Base-by-base conservation (phyloP, 2,888 invertebrate species). In the Lasioglossum lativentre region DNA sequence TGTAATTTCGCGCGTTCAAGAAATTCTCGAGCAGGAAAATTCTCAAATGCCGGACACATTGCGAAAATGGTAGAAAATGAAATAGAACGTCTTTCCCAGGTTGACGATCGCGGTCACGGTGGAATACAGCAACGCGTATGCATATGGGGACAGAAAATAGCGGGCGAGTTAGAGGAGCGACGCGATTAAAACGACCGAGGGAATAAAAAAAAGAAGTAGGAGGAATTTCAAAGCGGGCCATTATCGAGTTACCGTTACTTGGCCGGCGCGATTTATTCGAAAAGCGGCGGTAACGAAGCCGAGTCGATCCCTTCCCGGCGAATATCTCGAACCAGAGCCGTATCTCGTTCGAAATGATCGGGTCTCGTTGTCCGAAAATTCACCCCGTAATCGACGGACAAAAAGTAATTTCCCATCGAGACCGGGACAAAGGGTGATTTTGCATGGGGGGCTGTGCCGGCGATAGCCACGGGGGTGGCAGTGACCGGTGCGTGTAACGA, bases 401-500 rank as follows among this genome's bases (percentile, higher is more conserved):
- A 94, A 94, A 95, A 95, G 94, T 95, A 95, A 95, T 95, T 95
- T 94, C 94, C 94, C 94, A 93, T 94, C 93, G 92, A 92, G 92
- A 91, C 90, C 92, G 90, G 93, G 93, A 94, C 94, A 94, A 94
- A 94, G 94, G 95, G 94, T 93, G 94, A 94, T 95, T 95, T 94
- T 94, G 92, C 92, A 93, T 92, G 92, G 93, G 84, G 84, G 85
- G 80, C 82, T 85, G 90, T 88, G 90, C 86, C 78, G 90, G 81
- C 90, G 91, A 91, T 91, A 90, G 91, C 90, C 91, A 90, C 88
- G 90, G 93, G 92, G 92, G 92, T 93, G 34, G 92, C 89, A 94
- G 94, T 95, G 95, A 94, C 95, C 95, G 94, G 95, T 95, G 95
- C 93, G 91, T 93, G 92, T 94, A 94, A 95, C 94, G 95, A 94